Percentiles rank a stretch among this genome's conserved stretches.
These are phyloP conservation scores for Athalia circularis DNA, from an alignment of 2,888 invertebrate genomes.

Conservation along the genomic window DNA sequence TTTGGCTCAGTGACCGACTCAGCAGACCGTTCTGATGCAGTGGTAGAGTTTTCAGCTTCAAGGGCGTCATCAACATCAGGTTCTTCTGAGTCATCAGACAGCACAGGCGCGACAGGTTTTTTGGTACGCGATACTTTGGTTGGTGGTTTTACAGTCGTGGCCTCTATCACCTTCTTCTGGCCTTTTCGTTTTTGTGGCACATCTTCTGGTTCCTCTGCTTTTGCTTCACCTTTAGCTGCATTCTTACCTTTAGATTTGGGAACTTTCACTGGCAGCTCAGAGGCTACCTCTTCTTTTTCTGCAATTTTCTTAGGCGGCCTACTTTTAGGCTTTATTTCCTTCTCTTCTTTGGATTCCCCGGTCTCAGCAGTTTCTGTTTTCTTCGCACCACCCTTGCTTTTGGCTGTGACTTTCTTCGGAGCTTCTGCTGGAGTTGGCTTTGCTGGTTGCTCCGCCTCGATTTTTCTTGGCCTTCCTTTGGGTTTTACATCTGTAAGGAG, in stretches of 20 bases:
- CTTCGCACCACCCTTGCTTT: constrained; percentile 19
- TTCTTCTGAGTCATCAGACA: constrained; percentile 12
- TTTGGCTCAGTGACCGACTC: constrained; percentile 38
- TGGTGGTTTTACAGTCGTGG: constrained; percentile 17
- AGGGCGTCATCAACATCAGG: neutral
- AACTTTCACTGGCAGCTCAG: neutral
- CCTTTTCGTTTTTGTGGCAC: constrained; percentile 21
- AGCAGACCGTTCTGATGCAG: neutral
- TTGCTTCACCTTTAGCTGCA: neutral
- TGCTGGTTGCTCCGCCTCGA: neutral
- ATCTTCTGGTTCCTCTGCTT: neutral
- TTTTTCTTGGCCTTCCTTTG: constrained; percentile 50
- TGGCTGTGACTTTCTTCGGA: constrained; percentile 46
- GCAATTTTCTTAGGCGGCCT: constrained; percentile 43
- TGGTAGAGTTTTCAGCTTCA: constrained; percentile 11
- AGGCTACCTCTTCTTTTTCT: constrained; percentile 28
- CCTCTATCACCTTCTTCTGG: constrained; percentile 35
- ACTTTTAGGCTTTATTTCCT: constrained; percentile 49
- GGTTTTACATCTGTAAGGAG: constrained; percentile 43
- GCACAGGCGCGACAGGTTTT: neutral
- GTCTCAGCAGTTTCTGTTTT: neutral
- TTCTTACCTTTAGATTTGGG: constrained; percentile 25
- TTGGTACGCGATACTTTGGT: constrained; percentile 21
- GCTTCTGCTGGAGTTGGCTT: constrained; percentile 31
- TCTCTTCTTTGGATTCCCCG: constrained; percentile 6